A percentile compares a stretch with the other conserved stretches of the same genome.
Evolutionary conservation across 2,113 vertebrate genomes (phyloP).

Genomic region (Hydrolagus affinis): DNA sequence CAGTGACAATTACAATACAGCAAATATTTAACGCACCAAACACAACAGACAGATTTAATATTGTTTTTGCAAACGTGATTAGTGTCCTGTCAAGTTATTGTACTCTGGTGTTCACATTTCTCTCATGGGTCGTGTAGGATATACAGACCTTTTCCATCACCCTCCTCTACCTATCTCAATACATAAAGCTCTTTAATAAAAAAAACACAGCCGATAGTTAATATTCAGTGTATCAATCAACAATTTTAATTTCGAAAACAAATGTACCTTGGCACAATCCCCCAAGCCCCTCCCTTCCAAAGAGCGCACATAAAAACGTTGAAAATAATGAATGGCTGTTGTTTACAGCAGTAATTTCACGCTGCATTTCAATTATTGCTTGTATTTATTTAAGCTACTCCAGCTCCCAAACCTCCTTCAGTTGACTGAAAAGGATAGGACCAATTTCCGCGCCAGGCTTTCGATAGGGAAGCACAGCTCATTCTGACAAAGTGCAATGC

Average conservation of each 20-base stretch:
- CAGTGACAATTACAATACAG: constrained; percentile 92
- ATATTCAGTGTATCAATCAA: constrained; percentile 84
- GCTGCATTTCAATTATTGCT: constrained; percentile 98
- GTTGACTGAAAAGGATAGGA: constrained; percentile 77
- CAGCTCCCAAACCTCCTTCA: constrained; percentile 71
- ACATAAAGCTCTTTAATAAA: constrained; percentile 70
- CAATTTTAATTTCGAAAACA: constrained; percentile 73
- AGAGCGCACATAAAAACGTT: constrained; percentile 64
- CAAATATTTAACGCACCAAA: constrained; percentile 83
- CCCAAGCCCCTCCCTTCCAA: constrained; percentile 38
- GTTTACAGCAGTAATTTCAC: constrained; percentile 99
- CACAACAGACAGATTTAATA: constrained; percentile 99
- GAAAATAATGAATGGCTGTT: constrained; percentile 85
- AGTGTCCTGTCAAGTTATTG: constrained; percentile 97
- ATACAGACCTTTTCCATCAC: constrained; percentile 61
- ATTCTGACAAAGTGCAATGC: constrained; percentile 63
- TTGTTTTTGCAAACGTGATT: constrained; percentile 99
- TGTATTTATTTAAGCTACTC: constrained; percentile 87
- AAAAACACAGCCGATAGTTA: constrained; percentile 76
- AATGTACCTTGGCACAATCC: constrained; percentile 59
- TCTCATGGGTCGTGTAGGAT: constrained; percentile 84
- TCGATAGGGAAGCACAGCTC: constrained; percentile 59
- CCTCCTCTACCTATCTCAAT: constrained; percentile 54
- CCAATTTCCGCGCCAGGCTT: constrained; percentile 52
- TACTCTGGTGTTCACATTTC: constrained; percentile 97